Evolutionary conservation across 1,140 invertebrate species (phyloP), one percentile per base, ranked within the genome.

Genomic region (Asobara japonica): DNA sequence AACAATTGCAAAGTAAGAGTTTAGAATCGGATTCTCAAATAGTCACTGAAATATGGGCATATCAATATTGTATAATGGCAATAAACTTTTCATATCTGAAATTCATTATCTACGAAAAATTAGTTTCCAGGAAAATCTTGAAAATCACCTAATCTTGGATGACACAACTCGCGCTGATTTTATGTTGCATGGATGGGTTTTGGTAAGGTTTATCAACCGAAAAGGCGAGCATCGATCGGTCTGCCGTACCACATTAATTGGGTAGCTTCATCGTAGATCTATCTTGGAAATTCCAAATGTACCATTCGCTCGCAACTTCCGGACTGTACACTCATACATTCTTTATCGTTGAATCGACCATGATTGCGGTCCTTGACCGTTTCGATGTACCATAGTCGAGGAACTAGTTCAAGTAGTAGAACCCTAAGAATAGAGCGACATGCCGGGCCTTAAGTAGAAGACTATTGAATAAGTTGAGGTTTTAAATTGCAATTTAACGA

Each of bases 311-410:
- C 16, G 22, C 60, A 31, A 71, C 48, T 70, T 71, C 30, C 18
- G 60, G 31, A 45, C 20, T 65, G 38, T 27, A 22, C 16, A 2
- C 13, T 30, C 38, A 16, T 48, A 30, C 30, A 64, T 48, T 65
- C 60, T 71, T 71, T 41, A 71, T 71, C 36, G 33, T 31, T 65
- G 31, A 64, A 71, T 71, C 61, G 38, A 62, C 69, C 18, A 13
- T 65, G 69, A 64, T 71, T 71, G 31, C 45, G 67, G 67, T 71
- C 69, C 69, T 71, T 71, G 69, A 71, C 69, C 69, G 60, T 65
- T 64, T 48, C 18, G 16, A 8, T 11, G 38, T 64, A 56, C 29
- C 20, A 41, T 13, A 27, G 6, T 33, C 1, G 5, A 18, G 18
- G 60, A 71, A 60, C 56, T 71, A 48, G 67, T 61, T 61, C 67